Evolutionary conservation across 1,140 invertebrate genomes (phyloP), one percentile per base, ranked within the genome.

Genomic region (Leucophenga varia): DNA sequence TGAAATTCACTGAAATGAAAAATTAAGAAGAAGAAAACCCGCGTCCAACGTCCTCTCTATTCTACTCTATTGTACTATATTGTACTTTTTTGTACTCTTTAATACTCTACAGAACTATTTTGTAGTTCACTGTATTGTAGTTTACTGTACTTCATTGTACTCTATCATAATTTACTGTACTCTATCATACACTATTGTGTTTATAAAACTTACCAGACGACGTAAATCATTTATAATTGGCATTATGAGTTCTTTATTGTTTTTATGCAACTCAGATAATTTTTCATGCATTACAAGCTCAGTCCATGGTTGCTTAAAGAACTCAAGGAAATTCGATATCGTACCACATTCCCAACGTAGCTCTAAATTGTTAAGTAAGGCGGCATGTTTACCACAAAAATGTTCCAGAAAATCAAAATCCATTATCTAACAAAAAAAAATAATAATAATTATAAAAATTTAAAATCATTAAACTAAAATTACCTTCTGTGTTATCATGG

Each of bases 211-310:
- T 10, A 10, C 10, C 10, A 25, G 22, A 25, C 22, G 5, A 25
- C 22, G 5, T 25, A 5, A 25, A 6, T 25, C 10, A 10, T 25
- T 25, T 25, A 25, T 5, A 25, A 6, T 25, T 10, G 10, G 10
- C 22, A 25, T 25, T 10, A 25, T 25, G 22, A 6, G 10, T 25
- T 25, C 2, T 6, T 49, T 49, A 16, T 65, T 65, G 17, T 52
- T 47, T 1, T 21, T 2, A 8, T 63, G 61, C 18, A 65, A 13
- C 5, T 65, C 63, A 1, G 37, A 39, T 19, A 67, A 65, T 2
- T 52, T 38, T 21, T 65, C 63, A 22, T 65, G 61, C 61, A 65
- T 59, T 2, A 65, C 16, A 3, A 51, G 50, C 20, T 65, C 61
- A 0, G 61, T 65, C 61, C 61, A 65, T 3, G 61, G 63, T 3